Evolutionary conservation across 2,888 invertebrate species (phyloP), one percentile per base, ranked within the genome.

Genomic region (Altica lythri): DNA sequence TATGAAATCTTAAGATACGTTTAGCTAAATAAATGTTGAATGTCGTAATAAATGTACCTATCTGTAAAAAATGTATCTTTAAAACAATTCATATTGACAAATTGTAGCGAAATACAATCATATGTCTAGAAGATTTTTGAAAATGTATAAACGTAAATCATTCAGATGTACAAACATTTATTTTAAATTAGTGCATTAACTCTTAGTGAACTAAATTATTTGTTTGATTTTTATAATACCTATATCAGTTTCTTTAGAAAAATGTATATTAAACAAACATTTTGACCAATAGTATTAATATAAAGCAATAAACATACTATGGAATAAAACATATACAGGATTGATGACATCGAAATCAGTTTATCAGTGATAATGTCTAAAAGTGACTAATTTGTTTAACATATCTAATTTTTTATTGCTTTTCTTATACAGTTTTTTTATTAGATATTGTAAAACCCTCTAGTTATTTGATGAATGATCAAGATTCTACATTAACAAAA

Each of bases 41-140:
- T 61, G 58, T 58, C 29, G 62, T 62, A 53, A 47, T 16, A 27
- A 22, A 59, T 47, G 50, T 64, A 55, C 62, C 40, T 59, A 35
- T 55, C 54, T 61, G 56, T 61, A 49, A 45, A 42, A 40, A 55
- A 47, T 35, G 40, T 44, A 34, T 16, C 46, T 49, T 43, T 18
- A 19, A 45, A 54, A 27, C 44, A 46, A 49, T 12, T 44, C 27
- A 35, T 52, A 45, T 43, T 43, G 29, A 42, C 18, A 57, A 64
- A 58, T 53, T 63, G 65, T 67, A 68, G 68, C 68, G 68, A 67
- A 55, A 68, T 61, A 67, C 68, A 68, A 68, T 68, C 68, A 68
- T 64, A 63, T 38, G 52, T 60, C 48, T 53, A 60, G 59, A 47
- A 44, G 46, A 60, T 55, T 44, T 34, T 48, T 46, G 56, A 60